A percentile compares a stretch with the other conserved stretches of the same genome.
phyloP scores from a whole-genome alignment of 2,888 invertebrate species.

The Anthrax anthrax region DNA sequence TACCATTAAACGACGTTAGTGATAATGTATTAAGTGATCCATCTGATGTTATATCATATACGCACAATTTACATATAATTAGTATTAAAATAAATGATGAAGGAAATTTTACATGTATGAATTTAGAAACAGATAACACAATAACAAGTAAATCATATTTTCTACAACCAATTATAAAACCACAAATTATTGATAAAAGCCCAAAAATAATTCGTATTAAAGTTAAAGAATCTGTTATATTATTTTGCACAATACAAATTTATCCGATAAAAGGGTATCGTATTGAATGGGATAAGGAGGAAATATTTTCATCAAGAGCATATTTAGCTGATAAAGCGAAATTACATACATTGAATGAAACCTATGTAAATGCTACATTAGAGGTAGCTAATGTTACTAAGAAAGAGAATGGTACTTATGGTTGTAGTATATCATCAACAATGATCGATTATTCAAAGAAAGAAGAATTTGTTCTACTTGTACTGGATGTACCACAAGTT shows the following conservation, averaged over 20 bases:
- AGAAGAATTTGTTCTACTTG: slow-evolving; percentile 39
- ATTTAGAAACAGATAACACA: slow-evolving; percentile 23
- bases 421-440: slow-evolving; percentile 36
- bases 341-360: slow-evolving; percentile 38
- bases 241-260: slow-evolving; percentile 44
- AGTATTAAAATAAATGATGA: slow-evolving; percentile 41
- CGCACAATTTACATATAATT: slow-evolving; percentile 4
- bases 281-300: slow-evolving; percentile 43
- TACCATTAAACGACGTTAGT: slow-evolving; percentile 5
- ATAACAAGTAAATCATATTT: slow-evolving; percentile 29
- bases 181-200: slow-evolving; percentile 32
- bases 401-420: slow-evolving; percentile 61
- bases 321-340: slow-evolving; percentile 22
- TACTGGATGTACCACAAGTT: slow-evolving; percentile 56
- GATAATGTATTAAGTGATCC: slow-evolving; percentile 7
- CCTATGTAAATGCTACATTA: slow-evolving; percentile 43
- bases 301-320: slow-evolving; percentile 11
- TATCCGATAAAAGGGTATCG: slow-evolving; percentile 38
- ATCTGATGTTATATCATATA: neutral
- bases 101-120: slow-evolving; percentile 45
- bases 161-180: slow-evolving; percentile 35
- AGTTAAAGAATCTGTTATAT: slow-evolving; percentile 36
- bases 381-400: slow-evolving; percentile 42
- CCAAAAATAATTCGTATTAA: slow-evolving; percentile 37
- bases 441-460: slow-evolving; percentile 24